Conservation (phyloP, 2,888 invertebrate species). For the Leucania comma region DNA sequence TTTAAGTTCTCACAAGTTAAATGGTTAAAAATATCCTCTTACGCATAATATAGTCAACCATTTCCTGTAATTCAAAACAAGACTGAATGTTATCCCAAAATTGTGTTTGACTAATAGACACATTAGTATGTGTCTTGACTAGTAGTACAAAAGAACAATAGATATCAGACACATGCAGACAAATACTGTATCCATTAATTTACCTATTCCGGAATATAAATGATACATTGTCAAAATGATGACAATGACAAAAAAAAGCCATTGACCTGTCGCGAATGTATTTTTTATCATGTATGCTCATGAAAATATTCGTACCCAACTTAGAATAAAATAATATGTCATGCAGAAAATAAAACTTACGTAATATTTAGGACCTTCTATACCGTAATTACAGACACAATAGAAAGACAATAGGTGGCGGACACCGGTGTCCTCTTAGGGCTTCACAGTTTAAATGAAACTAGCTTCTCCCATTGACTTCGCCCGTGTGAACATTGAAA, state of each 20-base stretch:
- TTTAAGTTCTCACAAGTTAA: not conserved
- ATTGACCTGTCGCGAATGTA: not conserved
- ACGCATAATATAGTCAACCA: not conserved
- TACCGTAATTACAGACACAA: no score
- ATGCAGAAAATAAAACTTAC: not conserved
- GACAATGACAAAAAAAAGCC: constrained; percentile 7
- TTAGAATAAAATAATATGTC: not conserved
- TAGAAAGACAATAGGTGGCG: no score
- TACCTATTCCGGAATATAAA: constrained; percentile 46
- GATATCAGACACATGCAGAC: constrained; percentile 22
- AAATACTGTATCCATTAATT: constrained; percentile 29
- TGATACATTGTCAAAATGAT: constrained; percentile 27
- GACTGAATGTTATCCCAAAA: constrained; percentile 10
- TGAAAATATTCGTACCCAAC: no score
- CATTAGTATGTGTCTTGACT: constrained; percentile 53
- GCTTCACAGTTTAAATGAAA: no score
- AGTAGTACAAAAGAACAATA: constrained; percentile 49
- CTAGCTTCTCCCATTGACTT: no score
- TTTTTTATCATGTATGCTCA: no score
- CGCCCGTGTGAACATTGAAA: no score
- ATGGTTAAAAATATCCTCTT: not conserved
- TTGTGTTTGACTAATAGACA: constrained; percentile 34
- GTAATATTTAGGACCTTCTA: no score
- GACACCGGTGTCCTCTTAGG: no score
- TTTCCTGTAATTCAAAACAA: constrained; percentile 11